phyloP scores from a whole-genome alignment of 2,888 invertebrate species.

The Ichneumon xanthorius region DNA sequence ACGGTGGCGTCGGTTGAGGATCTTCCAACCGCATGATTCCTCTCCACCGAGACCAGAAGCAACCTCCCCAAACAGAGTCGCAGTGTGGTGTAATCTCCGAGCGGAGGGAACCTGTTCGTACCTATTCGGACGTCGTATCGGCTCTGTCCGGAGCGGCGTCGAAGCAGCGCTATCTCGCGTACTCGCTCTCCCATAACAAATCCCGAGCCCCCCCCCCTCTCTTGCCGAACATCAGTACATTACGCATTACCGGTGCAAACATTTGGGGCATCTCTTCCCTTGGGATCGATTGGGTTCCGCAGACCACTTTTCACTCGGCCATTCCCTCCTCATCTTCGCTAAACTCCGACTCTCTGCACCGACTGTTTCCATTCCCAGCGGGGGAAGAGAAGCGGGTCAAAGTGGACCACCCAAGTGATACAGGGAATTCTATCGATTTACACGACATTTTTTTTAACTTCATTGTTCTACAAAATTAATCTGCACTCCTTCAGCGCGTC shows the following conservation, averaged over 20 bases:
- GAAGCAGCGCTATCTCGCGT: not conserved
- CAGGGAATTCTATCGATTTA: no score
- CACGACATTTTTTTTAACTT: no score
- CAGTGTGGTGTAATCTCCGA: slow-evolving; percentile 26
- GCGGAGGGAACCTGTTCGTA: slow-evolving; percentile 36
- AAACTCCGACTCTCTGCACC: slow-evolving; percentile 55
- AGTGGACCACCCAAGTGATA: no score
- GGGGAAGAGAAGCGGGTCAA: not conserved
- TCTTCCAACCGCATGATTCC: slow-evolving; percentile 47
- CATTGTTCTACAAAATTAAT: no score
- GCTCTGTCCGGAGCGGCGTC: not conserved
- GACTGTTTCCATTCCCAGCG: slow-evolving; percentile 45
- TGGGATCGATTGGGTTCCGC: slow-evolving; percentile 67
- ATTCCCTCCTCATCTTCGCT: slow-evolving; percentile 44
- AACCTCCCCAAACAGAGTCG: slow-evolving; percentile 2
- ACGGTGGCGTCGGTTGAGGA: slow-evolving; percentile 33
- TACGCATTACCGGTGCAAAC: slow-evolving; percentile 53
- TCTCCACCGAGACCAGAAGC: slow-evolving; percentile 18
- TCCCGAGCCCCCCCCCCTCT: not conserved
- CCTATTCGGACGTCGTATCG: not conserved
- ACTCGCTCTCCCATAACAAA: slow-evolving; percentile 6
- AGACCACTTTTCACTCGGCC: slow-evolving; percentile 36
- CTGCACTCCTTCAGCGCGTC: no score
- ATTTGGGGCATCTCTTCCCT: slow-evolving; percentile 44
- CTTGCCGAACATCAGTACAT: slow-evolving; percentile 43